A percentile compares a stretch with the other conserved stretches of the same genome.
Evolutionary conservation across 2,113 vertebrate genomes (phyloP).

Genomic region (Pogonocichla stellata): DNA sequence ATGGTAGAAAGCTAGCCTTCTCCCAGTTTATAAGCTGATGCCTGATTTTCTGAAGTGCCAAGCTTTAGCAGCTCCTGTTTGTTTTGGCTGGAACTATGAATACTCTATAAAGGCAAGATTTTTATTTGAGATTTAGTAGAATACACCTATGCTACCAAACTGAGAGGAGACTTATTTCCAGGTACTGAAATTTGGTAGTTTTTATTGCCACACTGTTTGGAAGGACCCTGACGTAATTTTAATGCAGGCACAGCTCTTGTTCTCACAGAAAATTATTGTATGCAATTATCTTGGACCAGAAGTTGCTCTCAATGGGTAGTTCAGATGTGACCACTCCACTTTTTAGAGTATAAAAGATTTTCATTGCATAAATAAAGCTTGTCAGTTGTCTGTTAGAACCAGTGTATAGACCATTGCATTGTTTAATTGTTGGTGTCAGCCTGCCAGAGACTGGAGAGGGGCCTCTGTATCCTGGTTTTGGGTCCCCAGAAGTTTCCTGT

Average conservation of each 20-base stretch:
- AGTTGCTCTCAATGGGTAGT: not conserved
- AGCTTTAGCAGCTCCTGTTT: not conserved
- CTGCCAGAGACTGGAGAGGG: not conserved
- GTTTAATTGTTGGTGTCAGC: not conserved
- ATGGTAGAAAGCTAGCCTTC: not conserved
- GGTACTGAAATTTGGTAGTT: not conserved
- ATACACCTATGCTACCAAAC: not conserved
- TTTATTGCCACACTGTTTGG: not conserved
- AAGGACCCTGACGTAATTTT: not conserved
- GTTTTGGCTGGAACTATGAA: not conserved
- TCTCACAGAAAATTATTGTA: not conserved
- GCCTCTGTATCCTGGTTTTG: not conserved
- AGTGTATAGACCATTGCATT: not conserved
- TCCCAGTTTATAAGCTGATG: not conserved
- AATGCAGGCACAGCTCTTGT: not conserved
- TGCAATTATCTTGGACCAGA: not conserved
- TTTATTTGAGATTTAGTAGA: not conserved
- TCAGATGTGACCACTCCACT: not conserved
- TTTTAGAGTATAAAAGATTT: not conserved
- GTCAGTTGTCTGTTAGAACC: not conserved
- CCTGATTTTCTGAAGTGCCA: not conserved
- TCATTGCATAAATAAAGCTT: not conserved
- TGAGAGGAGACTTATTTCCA: not conserved
- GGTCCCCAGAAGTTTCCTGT: not conserved
- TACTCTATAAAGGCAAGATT: not conserved